Conservation (phyloP, 2,113 vertebrate genomes). For the Elgaria multicarinata region DNA sequence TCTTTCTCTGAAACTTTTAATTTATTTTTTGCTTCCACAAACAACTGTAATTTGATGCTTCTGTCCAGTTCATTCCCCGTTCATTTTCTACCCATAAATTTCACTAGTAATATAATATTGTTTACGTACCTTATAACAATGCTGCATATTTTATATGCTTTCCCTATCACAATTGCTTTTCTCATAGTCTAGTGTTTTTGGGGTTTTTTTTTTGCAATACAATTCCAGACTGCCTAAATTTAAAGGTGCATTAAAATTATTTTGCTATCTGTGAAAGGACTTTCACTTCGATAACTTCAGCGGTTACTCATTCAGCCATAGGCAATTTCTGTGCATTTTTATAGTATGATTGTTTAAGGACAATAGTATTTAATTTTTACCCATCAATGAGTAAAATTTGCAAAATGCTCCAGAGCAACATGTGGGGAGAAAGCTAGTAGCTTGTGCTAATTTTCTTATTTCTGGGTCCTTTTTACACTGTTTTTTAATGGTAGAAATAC, state of each 20-base stretch:
- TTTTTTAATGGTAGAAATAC: background rate
- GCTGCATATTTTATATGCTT: background rate
- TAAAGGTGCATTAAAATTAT: background rate
- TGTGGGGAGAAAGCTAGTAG: no score
- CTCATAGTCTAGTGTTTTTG: background rate
- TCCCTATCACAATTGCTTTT: background rate
- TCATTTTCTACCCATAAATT: background rate
- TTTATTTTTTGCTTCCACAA: background rate
- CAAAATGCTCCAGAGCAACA: background rate
- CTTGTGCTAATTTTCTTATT: background rate
- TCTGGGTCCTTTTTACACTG: background rate
- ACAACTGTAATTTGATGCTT: conserved; percentile 10
- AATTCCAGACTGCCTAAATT: background rate
- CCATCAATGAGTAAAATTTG: background rate
- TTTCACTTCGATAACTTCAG: no score
- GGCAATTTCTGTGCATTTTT: background rate
- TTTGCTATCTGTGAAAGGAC: no score
- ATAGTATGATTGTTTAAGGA: no score
- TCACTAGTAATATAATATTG: conserved; percentile 4
- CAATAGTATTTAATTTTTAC: background rate
- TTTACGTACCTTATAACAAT: background rate
- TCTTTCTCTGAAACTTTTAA: background rate
- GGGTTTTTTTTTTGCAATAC: background rate
- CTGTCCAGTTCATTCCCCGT: background rate
- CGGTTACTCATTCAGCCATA: background rate